Evolutionary conservation across 2,113 vertebrate genomes (phyloP).

Genomic region (Neolamprologus hecqui): DNA sequence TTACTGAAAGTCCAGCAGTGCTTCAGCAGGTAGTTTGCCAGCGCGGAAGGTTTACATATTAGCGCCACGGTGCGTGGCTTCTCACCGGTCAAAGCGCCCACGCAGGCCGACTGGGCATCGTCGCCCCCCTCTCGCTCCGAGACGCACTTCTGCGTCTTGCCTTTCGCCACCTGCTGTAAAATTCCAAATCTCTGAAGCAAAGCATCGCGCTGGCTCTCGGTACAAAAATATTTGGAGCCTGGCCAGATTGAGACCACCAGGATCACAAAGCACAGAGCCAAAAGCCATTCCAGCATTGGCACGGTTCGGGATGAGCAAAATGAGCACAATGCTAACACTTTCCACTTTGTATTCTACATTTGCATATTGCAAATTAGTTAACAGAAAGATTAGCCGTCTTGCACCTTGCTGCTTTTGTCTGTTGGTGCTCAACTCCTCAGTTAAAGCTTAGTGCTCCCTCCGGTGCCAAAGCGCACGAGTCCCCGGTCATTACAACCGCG

Average conservation of each 20-base stretch:
- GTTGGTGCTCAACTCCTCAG: neutral
- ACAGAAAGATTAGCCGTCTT: neutral
- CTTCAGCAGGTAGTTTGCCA: slow-evolving; percentile 75
- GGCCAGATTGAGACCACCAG: slow-evolving; percentile 65
- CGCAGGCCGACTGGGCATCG: neutral
- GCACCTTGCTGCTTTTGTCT: neutral
- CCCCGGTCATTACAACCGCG: neutral
- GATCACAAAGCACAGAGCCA: slow-evolving; percentile 57
- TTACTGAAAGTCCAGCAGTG: slow-evolving; percentile 68
- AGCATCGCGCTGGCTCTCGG: slow-evolving; percentile 1
- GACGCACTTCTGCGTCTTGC: neutral
- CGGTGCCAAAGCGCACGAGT: slow-evolving; percentile 20
- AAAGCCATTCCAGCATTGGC: slow-evolving; percentile 73
- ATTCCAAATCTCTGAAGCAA: slow-evolving; percentile 13
- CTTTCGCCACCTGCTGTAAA: neutral
- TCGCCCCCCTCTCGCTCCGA: neutral
- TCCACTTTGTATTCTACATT: neutral
- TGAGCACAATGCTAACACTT: neutral
- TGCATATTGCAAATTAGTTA: neutral
- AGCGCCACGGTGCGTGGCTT: slow-evolving; percentile 38
- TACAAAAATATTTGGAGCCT: slow-evolving; percentile 46
- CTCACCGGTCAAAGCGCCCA: neutral
- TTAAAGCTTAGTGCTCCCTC: neutral
- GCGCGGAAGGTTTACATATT: slow-evolving; percentile 75
- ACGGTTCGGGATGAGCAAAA: neutral